A percentile compares a stretch with the other conserved stretches of the same genome.
Conservation (phyloP, 2,113 vertebrate species). For the Bubo bubo region DNA sequence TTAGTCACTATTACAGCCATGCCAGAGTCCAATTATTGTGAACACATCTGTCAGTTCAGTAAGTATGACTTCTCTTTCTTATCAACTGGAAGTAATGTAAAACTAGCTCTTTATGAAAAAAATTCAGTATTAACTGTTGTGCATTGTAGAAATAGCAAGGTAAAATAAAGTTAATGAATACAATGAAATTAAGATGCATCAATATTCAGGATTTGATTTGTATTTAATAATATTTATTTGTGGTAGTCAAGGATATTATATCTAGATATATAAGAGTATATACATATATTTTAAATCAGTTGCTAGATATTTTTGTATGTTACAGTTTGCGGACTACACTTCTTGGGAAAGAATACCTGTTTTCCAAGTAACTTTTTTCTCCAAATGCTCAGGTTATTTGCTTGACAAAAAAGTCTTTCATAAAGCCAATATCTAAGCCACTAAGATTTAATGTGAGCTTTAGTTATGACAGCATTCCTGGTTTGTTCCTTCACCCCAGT, state of each 20-base stretch:
- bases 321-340: background rate
- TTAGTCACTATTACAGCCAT: constrained; percentile 96
- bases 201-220: background rate
- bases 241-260: background rate
- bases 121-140: background rate
- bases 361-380: background rate
- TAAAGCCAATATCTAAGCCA: background rate
- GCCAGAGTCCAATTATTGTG: constrained; percentile 90
- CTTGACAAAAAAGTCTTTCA: background rate
- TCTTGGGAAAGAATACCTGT: background rate
- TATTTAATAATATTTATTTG: background rate
- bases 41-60: constrained; percentile 95
- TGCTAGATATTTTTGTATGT: background rate
- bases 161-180: background rate
- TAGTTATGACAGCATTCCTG: background rate
- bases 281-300: background rate
- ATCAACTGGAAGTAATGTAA: background rate
- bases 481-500: background rate
- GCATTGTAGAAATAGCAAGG: background rate
- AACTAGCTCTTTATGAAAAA: background rate
- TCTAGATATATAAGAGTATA: background rate
- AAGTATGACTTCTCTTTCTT: constrained; percentile 69
- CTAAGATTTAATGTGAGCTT: background rate
- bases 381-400: background rate
- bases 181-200: accelerated